phyloP scores from a whole-genome alignment of 2,113 vertebrate species.

The Nibea coibor region DNA sequence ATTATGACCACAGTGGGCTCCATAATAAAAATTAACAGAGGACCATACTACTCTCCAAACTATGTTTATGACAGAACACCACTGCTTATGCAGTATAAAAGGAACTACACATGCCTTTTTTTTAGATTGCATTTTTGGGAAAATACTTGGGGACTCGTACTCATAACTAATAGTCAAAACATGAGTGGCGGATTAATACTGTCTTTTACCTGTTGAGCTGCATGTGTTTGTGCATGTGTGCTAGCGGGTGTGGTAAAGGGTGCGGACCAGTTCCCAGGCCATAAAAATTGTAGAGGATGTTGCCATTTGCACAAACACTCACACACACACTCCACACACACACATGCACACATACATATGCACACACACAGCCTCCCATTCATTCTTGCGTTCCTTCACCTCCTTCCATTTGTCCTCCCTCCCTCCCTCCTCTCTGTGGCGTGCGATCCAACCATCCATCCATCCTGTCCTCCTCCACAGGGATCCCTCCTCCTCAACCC shows the following conservation, averaged over 20 bases:
- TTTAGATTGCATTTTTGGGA: background rate
- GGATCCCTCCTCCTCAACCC: slow-evolving; percentile 44
- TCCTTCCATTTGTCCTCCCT: slow-evolving; percentile 48
- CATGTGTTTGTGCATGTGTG: background rate
- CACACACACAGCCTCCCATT: slow-evolving; percentile 24
- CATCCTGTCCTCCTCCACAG: slow-evolving; percentile 71
- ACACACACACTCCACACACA: slow-evolving; percentile 8
- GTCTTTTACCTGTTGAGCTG: slow-evolving; percentile 5
- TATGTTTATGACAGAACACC: too few species aligned
- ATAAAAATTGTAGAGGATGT: slow-evolving; percentile 43
- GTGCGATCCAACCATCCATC: slow-evolving; percentile 66
- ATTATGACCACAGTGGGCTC: too few species aligned
- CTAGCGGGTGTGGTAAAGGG: background rate
- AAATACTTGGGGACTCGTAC: too few species aligned
- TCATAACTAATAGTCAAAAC: background rate
- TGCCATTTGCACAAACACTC: slow-evolving; percentile 11
- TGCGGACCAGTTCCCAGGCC: slow-evolving; percentile 18
- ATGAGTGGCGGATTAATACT: background rate
- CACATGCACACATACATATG: background rate
- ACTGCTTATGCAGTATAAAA: too few species aligned
- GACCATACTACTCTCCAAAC: too few species aligned
- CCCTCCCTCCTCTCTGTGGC: slow-evolving; percentile 46
- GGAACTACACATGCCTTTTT: too few species aligned
- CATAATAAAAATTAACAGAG: too few species aligned
- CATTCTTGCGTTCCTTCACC: slow-evolving; percentile 46